Base-by-base conservation (phyloP, 2,113 vertebrate genomes). In the Halcyon malimbica region DNA sequence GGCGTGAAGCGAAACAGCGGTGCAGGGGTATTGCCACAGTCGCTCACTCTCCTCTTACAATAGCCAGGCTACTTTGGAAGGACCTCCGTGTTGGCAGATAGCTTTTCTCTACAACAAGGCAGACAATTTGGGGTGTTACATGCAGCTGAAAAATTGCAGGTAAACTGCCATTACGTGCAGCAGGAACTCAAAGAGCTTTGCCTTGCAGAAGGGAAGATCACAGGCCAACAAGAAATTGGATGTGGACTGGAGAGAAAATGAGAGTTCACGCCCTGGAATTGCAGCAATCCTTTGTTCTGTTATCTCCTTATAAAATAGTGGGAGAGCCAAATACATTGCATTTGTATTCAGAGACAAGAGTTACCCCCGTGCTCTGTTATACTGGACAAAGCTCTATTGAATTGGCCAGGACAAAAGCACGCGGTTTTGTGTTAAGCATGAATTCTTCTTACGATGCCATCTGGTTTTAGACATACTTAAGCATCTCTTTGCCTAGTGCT, bases 211-310 rank as follows among this genome's bases (percentile, higher is more conserved):
- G 33, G 39, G 39, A 77, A 74, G 73, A 88, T 90, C 76, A 80
- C 42, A 94, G 56, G 76, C 46, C 96, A 91, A 71, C 20, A 81
- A 74, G 39, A 94, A 84, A 83, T 89, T 54, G 87, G 90, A 75
- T 39, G 60, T 75, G 65, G 84, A 93, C 92, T 90, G 83, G 20
- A 81, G 69, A 96, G 90, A 96, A 96, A 93, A 90, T 51, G 73
- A 93, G 41, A 83, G 83, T 86, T 96, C 60, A 4, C 44, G 90
- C 56, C 83, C 92, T 90, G 46, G 77, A 44, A 89, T 75, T 83
- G 90, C 42, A 71, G 68, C 23, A 13, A 81, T 68, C 33, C 24
- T 95, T 97, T 94, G 56, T 90, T 96, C 88, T 88, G 51, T 93
- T 96, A 94, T 89, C 65, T 78, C 60, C 85, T 92, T 89, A 70